Evolutionary conservation across 1,140 invertebrate species (phyloP).

Genomic region (Sycobia sp.): DNA sequence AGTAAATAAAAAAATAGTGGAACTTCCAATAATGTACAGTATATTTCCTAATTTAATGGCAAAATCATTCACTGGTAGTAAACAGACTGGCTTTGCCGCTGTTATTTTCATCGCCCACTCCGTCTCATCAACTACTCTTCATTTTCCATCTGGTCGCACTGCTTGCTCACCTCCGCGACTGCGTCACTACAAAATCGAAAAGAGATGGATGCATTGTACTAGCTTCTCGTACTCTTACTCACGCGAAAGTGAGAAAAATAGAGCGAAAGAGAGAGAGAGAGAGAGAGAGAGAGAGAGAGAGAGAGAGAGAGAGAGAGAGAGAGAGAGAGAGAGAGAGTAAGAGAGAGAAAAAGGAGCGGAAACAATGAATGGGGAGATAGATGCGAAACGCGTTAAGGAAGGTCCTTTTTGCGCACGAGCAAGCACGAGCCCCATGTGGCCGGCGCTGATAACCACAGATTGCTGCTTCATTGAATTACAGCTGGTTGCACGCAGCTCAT

Average conservation of each 20-base stretch:
- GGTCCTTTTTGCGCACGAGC: slow-evolving; percentile 37
- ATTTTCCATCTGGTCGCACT: slow-evolving; percentile 11
- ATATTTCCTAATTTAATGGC: slow-evolving; percentile 2
- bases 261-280: no score
- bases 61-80: background rate
- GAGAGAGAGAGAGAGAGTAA: background rate
- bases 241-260: no score
- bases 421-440: slow-evolving; percentile 52
- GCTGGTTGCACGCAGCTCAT: background rate
- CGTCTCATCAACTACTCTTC: background rate
- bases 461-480: slow-evolving; percentile 56
- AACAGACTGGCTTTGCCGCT: background rate
- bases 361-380: no score
- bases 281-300: no score
- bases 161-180: background rate
- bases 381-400: background rate
- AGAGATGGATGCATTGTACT: no score
- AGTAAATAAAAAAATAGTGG: no score
- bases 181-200: slow-evolving; percentile 3
- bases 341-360: background rate
- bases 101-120: background rate
- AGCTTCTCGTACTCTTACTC: no score
- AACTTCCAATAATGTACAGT: no score
- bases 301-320: no score
- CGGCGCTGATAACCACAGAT: slow-evolving; percentile 56